These are phyloP conservation scores for Callorhinus ursinus DNA, from an alignment of 2,113 vertebrate genomes.

Conservation along the genomic window DNA sequence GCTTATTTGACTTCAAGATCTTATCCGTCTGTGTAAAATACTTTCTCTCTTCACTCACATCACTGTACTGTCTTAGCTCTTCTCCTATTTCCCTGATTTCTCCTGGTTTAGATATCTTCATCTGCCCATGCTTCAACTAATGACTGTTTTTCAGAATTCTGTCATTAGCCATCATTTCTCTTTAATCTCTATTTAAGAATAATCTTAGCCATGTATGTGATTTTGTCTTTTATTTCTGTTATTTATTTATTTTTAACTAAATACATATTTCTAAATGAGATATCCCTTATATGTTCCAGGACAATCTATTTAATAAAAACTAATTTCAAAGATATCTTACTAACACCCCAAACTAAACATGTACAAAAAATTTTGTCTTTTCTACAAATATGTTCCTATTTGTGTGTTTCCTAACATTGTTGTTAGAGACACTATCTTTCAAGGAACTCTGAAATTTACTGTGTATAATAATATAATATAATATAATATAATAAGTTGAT, in stretches of 20 bases:
- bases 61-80: neutral
- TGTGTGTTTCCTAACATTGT: neutral
- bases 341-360: neutral
- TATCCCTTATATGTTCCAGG: neutral
- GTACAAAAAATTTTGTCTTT: neutral
- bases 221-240: neutral
- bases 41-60: neutral
- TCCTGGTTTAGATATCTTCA: neutral
- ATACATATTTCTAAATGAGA: neutral
- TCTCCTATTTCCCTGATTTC: neutral
- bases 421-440: neutral
- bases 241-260: neutral
- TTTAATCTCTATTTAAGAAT: neutral
- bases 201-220: neutral
- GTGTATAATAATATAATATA: too few species aligned
- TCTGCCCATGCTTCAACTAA: neutral
- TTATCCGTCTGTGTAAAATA: too few species aligned
- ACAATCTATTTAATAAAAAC: neutral
- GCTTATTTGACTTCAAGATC: neutral
- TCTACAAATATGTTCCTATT: neutral
- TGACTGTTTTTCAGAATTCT: neutral
- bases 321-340: neutral
- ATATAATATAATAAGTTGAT: neutral
- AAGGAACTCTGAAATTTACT: neutral
- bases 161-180: neutral